Percentiles rank a stretch among this genome's conserved stretches.
Evolutionary conservation across 1,140 invertebrate species (phyloP).

Genomic region (Trichonephila inaurata): DNA sequence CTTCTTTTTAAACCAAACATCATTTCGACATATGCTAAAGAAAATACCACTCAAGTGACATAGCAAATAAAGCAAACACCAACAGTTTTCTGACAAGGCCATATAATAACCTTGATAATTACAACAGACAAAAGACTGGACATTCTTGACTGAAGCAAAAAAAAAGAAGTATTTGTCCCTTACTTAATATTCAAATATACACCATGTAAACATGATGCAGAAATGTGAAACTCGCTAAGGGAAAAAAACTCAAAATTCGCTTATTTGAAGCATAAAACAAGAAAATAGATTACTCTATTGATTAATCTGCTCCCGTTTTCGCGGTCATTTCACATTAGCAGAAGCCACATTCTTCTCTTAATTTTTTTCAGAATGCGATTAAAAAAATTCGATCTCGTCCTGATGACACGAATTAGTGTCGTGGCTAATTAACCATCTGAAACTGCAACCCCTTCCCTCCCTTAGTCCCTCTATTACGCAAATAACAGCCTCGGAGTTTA

Average conservation of each 20-base stretch:
- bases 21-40: too few relatives aligned
- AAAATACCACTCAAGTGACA: too few relatives aligned
- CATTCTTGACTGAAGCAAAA: not conserved
- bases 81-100: too few relatives aligned
- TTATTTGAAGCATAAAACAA: not conserved
- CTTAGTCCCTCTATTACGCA: not conserved
- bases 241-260: not conserved
- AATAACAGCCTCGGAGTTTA: not conserved
- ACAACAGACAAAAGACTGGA: not conserved
- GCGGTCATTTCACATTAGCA: conserved; percentile 3
- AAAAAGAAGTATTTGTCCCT: not conserved
- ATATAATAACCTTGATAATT: too few relatives aligned
- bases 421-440: conserved; percentile 11
- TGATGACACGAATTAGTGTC: conserved; percentile 23
- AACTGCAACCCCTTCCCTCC: not conserved
- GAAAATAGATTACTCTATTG: not conserved
- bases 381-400: not conserved
- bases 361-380: not conserved
- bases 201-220: not conserved
- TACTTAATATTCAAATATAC: not conserved
- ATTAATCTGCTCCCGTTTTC: not conserved
- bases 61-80: too few relatives aligned
- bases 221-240: not conserved
- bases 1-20: too few relatives aligned
- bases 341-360: conserved; percentile 22